Percentiles rank a stretch among this genome's conserved stretches.
Conservation (phyloP, 2,797 vertebrate genomes). For the Glossophaga mutica region DNA sequence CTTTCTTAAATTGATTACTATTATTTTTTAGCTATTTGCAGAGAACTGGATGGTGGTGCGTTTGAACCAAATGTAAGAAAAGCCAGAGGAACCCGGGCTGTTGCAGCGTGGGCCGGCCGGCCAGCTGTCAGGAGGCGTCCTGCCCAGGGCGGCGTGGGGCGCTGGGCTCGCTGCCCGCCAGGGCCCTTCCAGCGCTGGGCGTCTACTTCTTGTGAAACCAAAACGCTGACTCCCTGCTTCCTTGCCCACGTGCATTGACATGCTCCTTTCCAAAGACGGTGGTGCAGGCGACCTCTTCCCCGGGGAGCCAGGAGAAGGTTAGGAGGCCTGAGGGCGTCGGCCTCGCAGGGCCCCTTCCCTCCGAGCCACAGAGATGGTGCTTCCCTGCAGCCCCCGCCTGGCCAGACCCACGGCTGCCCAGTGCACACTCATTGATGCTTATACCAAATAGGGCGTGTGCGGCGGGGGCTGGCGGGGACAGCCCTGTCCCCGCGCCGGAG, state of each 20-base stretch:
- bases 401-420: background rate
- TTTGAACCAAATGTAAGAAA: conserved; percentile 67
- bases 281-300: conserved; percentile 17
- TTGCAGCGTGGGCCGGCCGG: background rate
- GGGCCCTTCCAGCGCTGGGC: background rate
- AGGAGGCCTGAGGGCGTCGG: background rate
- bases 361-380: background rate
- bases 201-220: conserved; percentile 60
- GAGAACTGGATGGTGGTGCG: conserved; percentile 51
- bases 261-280: conserved; percentile 70
- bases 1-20: background rate
- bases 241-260: conserved; percentile 21
- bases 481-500: background rate
- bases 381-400: conserved; percentile 12
- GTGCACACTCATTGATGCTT: conserved; percentile 28
- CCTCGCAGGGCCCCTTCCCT: background rate
- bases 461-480: conserved; percentile 26
- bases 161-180: background rate
- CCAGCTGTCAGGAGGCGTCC: background rate
- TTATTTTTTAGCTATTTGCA: conserved; percentile 36
- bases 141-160: background rate
- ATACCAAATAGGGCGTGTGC: conserved; percentile 70
- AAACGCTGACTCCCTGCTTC: conserved; percentile 52
- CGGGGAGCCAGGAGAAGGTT: background rate
- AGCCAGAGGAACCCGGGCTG: conserved; percentile 17